Base-by-base conservation (phyloP, 1,140 invertebrate species). In the Danaus melanippus region DNA sequence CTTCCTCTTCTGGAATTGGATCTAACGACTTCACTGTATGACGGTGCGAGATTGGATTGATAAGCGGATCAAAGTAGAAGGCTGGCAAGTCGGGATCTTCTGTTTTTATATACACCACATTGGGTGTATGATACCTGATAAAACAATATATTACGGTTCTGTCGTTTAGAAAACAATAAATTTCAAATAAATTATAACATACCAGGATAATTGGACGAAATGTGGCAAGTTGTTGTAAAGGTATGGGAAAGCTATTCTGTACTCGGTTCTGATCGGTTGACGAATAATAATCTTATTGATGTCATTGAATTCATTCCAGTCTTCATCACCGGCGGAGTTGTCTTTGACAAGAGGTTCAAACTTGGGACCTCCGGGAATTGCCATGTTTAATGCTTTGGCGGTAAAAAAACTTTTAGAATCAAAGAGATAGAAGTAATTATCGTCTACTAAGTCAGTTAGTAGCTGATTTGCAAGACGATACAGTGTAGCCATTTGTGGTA, bases 251-350 rank as follows among this genome's bases (percentile, higher is more conserved):
- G 98, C 98, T 79, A 99, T 99, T 59, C 98, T 91, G 84, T 99
- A 99, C 88, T 99, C 98, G 7, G 98, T 99, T 57, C 98, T 91
- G 64, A 99, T 96, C 32, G 98, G 98, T 76, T 99, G 98, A 32
- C 98, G 89, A 71, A 99, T 99, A 55, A 99, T 99, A 65, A 99
- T 99, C 85, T 99, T 99, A 76, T 99, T 99, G 51, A 99, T 99
- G 78, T 99, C 98, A 89, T 99, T 99, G 74, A 99, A 99, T 87
- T 99, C 98, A 89, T 99, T 99, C 98, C 98, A 99, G 87, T 99
- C 98, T 90, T 99, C 98, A 89, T 99, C 98, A 10, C 95, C 96
- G 60, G 95, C 92, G 79, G 97, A 98, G 64, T 95, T 94, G 88
- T 99, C 98, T 78, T 99, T 99, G 0, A 99, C 97, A 0, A 99